phyloP scores from a whole-genome alignment of 1,140 invertebrate genomes.

The Ceratina calcarata region DNA sequence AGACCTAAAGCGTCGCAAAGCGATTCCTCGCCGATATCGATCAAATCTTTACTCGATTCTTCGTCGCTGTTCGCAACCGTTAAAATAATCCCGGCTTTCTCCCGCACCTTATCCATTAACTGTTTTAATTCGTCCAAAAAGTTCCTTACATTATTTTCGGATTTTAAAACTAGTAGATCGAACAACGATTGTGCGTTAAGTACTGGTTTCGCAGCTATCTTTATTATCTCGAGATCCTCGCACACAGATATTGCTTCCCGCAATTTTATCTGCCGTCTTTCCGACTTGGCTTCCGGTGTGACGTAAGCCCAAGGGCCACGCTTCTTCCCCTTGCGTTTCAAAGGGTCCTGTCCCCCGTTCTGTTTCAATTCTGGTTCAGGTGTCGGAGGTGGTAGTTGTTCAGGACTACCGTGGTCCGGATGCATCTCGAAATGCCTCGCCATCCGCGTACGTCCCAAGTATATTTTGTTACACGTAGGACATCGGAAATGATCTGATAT shows the following conservation, averaged over 20 bases:
- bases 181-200: conserved; percentile 73
- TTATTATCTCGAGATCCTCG: conserved; percentile 73
- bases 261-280: conserved; percentile 79
- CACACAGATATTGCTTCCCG: conserved; percentile 80
- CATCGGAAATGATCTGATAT: conserved; percentile 82
- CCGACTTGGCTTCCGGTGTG: conserved; percentile 78
- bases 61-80: conserved; percentile 52
- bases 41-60: conserved; percentile 55
- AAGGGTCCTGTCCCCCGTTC: conserved; percentile 65
- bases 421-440: conserved; percentile 84
- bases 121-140: conserved; percentile 72
- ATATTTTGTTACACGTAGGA: conserved; percentile 82
- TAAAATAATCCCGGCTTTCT: conserved; percentile 67
- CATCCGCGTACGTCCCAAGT: conserved; percentile 81
- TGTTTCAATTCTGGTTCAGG: conserved; percentile 70
- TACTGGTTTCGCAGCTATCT: conserved; percentile 77
- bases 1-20: conserved; percentile 71
- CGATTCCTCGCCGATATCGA: conserved; percentile 68
- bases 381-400: conserved; percentile 74
- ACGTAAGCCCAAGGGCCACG: conserved; percentile 77
- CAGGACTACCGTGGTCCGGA: conserved; percentile 83
- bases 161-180: conserved; percentile 74
- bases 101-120: conserved; percentile 68
- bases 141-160: conserved; percentile 70
- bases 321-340: conserved; percentile 77